These are phyloP conservation scores for Euglossa dilemma DNA, from an alignment of 1,140 invertebrate genomes.

Conservation along the genomic window DNA sequence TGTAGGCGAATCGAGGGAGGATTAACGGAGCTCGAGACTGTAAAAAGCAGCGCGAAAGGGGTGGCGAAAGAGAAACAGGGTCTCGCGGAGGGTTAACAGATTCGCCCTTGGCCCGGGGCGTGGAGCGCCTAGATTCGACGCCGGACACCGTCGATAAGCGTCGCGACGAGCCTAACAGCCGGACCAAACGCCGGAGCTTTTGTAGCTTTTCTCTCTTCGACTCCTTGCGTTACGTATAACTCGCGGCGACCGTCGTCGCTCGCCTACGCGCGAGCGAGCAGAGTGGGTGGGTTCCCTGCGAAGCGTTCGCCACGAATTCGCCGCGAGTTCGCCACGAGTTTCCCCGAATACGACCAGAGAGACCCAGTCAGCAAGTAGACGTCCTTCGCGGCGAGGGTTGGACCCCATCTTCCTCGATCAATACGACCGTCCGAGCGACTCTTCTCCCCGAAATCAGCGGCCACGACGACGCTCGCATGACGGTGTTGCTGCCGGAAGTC, in stretches of 20 bases:
- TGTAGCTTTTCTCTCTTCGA: not conserved
- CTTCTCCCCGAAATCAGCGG: slow-evolving; percentile 68
- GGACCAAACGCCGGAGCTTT: not conserved
- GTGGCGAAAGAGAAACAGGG: not conserved
- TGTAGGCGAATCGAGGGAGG: slow-evolving; percentile 22
- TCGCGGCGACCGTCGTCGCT: not conserved
- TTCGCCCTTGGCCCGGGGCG: slow-evolving; percentile 51
- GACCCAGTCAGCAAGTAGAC: slow-evolving; percentile 60
- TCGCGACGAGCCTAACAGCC: not conserved
- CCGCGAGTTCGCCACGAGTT: not conserved
- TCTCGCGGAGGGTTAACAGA: not conserved
- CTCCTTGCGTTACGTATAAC: not conserved
- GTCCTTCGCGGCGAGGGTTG: slow-evolving; percentile 73
- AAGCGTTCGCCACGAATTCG: slow-evolving; percentile 28
- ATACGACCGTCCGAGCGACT: slow-evolving; percentile 67
- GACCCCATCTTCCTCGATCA: slow-evolving; percentile 77
- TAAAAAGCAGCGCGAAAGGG: not conserved
- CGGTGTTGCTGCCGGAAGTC: not conserved
- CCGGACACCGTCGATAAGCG: slow-evolving; percentile 25
- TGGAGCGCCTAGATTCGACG: not conserved
- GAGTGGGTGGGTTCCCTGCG: not conserved
- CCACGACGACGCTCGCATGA: slow-evolving; percentile 42
- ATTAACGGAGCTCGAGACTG: slow-evolving; percentile 13
- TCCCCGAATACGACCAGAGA: slow-evolving; percentile 33
- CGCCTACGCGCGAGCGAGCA: slow-evolving; percentile 2